Percentiles rank a stretch among this genome's conserved stretches.
Conservation (phyloP, 2,888 invertebrate species). For the Chrysolina americana region DNA sequence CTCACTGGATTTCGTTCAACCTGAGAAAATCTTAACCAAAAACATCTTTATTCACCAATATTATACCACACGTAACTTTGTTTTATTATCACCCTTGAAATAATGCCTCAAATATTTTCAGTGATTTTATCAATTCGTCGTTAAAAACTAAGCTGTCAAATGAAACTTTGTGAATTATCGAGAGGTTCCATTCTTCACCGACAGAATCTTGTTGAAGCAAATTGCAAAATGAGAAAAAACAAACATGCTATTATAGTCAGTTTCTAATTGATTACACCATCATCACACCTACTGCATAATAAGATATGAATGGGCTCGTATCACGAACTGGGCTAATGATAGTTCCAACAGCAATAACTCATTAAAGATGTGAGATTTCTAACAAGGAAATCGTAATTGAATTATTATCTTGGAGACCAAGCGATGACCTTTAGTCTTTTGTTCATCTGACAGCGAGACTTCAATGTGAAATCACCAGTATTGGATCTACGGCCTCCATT, state of each 20-base stretch:
- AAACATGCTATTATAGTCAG: not conserved
- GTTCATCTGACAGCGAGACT: not conserved
- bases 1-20: too few relatives aligned
- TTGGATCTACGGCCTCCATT: not conserved
- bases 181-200: too few relatives aligned
- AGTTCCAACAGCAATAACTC: constrained; percentile 4
- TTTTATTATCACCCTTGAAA: too few relatives aligned
- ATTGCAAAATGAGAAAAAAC: not conserved
- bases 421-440: constrained; percentile 4
- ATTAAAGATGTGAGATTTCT: not conserved
- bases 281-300: constrained; percentile 1
- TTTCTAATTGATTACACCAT: constrained; percentile 5
- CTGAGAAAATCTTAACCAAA: too few relatives aligned
- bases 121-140: too few relatives aligned
- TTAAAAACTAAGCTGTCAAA: too few relatives aligned
- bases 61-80: too few relatives aligned
- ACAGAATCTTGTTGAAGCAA: too few relatives aligned
- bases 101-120: too few relatives aligned
- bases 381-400: not conserved
- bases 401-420: not conserved
- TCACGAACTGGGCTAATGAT: constrained; percentile 13
- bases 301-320: not conserved
- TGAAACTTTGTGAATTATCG: too few relatives aligned
- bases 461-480: not conserved
- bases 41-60: too few relatives aligned